These are phyloP conservation scores for Spatulosminthurus flaviceps DNA, from an alignment of 2,888 invertebrate species.

Conservation along the genomic window DNA sequence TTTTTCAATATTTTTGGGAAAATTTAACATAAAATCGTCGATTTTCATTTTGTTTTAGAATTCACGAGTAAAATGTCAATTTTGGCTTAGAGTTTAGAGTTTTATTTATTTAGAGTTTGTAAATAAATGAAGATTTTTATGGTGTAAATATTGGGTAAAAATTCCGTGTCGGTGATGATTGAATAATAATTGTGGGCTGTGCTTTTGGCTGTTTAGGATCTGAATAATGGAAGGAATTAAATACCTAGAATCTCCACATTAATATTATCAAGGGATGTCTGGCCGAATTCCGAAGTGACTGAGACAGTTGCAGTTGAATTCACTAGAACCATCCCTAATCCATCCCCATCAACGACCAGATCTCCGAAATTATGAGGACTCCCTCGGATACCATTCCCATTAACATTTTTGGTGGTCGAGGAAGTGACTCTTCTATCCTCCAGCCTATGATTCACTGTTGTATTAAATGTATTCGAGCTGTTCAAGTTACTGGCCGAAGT, in stretches of 20 bases:
- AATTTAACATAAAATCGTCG: too few species aligned
- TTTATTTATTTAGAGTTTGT: too few species aligned
- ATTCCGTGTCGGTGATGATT: too few species aligned
- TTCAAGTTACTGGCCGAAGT: slow-evolving; percentile 4
- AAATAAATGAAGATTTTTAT: too few species aligned
- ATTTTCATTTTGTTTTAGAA: too few species aligned
- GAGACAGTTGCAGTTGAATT: slow-evolving; percentile 72
- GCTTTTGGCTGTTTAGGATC: too few species aligned
- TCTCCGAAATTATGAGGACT: slow-evolving; percentile 66
- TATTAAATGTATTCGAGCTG: slow-evolving; percentile 31
- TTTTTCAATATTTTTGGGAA: too few species aligned
- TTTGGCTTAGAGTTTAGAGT: too few species aligned
- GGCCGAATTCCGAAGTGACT: slow-evolving; percentile 67
- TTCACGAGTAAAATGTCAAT: too few species aligned
- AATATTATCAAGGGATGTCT: slow-evolving; percentile 64
- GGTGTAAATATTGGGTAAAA: too few species aligned
- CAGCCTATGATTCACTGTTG: slow-evolving; percentile 63
- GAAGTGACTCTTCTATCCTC: slow-evolving; percentile 60
- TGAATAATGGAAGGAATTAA: too few species aligned
- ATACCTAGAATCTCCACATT: slow-evolving; percentile 70
- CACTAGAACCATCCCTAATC: slow-evolving; percentile 72
- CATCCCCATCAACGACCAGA: slow-evolving; percentile 72
- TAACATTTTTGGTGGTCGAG: slow-evolving; percentile 15
- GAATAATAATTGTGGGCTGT: too few species aligned
- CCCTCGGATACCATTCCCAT: slow-evolving; percentile 49